A percentile compares a stretch with the other conserved stretches of the same genome.
Conservation (phyloP, 2,888 invertebrate species). For the Ornithoptera alexandrae region DNA sequence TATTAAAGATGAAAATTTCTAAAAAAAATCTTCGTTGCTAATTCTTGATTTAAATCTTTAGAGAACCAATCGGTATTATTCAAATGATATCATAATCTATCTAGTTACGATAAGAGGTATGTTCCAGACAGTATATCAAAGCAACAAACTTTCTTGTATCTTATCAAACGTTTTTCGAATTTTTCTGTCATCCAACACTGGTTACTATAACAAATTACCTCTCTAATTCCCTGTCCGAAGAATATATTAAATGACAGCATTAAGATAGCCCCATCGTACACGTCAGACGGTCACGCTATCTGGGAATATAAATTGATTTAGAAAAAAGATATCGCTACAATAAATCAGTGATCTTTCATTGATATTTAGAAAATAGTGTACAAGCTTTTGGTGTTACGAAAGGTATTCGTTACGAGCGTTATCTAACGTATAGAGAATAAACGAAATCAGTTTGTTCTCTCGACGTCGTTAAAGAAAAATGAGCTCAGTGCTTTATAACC, state of each 20-base stretch:
- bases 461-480: constrained; percentile 37
- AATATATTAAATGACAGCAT: constrained; percentile 28
- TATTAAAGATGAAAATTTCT: neutral
- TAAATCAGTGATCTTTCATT: constrained; percentile 35
- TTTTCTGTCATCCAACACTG: constrained; percentile 7
- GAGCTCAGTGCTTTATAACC: constrained; percentile 37
- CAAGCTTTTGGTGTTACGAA: constrained; percentile 50
- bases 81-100: neutral
- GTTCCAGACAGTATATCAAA: neutral
- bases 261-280: constrained; percentile 25
- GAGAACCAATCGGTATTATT: neutral
- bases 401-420: constrained; percentile 56
- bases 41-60: neutral
- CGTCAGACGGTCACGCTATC: constrained; percentile 29
- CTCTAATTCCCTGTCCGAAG: constrained; percentile 23
- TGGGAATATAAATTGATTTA: constrained; percentile 17
- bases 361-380: constrained; percentile 48
- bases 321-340: constrained; percentile 26
- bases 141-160: neutral
- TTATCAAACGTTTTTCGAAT: constrained; percentile 5
- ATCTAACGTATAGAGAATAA: constrained; percentile 40
- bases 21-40: neutral
- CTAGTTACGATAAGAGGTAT: neutral
- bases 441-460: constrained; percentile 41
- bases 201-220: constrained; percentile 20